Base-by-base conservation (phyloP, 2,797 vertebrate genomes). In the Eulemur rubriventer region DNA sequence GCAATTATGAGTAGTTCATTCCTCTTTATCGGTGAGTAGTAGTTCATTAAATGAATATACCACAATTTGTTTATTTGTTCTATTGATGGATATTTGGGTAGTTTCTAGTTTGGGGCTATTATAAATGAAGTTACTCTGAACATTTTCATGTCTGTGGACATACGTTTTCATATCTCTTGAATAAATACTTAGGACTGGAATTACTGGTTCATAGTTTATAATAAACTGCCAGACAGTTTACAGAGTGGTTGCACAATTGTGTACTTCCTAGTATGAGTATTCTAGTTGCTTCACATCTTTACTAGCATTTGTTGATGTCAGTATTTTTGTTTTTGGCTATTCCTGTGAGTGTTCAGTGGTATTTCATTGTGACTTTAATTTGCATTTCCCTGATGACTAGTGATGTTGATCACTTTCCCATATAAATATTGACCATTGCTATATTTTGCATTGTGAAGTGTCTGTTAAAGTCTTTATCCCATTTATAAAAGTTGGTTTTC, bases 401-500 rank as follows among this genome's bases (percentile, higher is more conserved):
- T 86, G 28, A 69, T 76, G 14, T 17, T 94, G 72, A 89, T 14
- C 35, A 73, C 33, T 65, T 92, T 87, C 52, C 57, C 46, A 43
- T 65, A 0, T 20, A 33, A 55, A 75, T 95, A 55, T 84, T n/a
- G 43, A 10, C 57, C 57, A 38, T 89, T 43, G 16, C 38, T 69
- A 0, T 82, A 43, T 85, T 35, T 94, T 84, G 69, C 59, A 18
- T 81, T 95, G 1, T 59, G 33, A 96, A 55, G 7, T 50, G 28
- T 91, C 82, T 91, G 20, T 96, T 75, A 48, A 84, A 10, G 75
- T 87, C 35, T 94, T 91, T 70, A 63, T 67, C 48, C 43, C 22
- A 76, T 73, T 94, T 94, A 93, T 43, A 73, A 82, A 81, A 94
- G 33, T 61, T 87, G n/a, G 13, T 78, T 89, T 75, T 79, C 41